Percentiles rank a stretch among this genome's conserved stretches.
These are phyloP conservation scores for Allacma fusca DNA, from an alignment of 2,888 invertebrate genomes.

Conservation along the genomic window DNA sequence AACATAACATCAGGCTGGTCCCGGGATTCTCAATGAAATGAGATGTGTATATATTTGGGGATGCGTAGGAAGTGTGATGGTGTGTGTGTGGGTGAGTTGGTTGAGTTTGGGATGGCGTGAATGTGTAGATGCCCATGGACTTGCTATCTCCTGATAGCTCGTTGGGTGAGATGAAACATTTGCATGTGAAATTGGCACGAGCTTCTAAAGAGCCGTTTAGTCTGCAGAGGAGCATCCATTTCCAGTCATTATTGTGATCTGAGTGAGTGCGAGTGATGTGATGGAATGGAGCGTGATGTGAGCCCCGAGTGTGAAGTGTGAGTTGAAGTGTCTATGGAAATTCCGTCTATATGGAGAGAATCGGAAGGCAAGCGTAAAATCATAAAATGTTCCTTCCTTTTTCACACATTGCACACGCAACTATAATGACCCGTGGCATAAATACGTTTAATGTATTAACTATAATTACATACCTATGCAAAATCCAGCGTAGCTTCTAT, in stretches of 20 bases:
- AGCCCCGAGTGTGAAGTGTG: constrained; percentile 31
- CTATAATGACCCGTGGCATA: not conserved
- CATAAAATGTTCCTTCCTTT: constrained; percentile 34
- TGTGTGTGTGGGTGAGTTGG: too few species aligned
- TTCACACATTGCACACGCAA: not conserved
- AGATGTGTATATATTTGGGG: too few species aligned
- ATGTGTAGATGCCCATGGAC: not conserved
- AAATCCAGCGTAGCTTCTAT: too few species aligned
- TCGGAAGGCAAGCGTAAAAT: constrained; percentile 40
- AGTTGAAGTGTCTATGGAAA: constrained; percentile 11
- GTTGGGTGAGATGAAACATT: constrained; percentile 36
- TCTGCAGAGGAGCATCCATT: constrained; percentile 41
- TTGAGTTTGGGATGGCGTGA: not conserved
- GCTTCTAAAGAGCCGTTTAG: constrained; percentile 38
- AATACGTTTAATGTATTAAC: too few species aligned
- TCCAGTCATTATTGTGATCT: constrained; percentile 37
- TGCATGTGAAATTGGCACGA: constrained; percentile 40
- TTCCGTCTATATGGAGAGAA: not conserved
- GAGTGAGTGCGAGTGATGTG: constrained; percentile 43
- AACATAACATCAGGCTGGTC: too few species aligned
- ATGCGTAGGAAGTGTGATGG: not conserved
- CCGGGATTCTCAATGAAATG: too few species aligned
- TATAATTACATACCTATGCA: too few species aligned
- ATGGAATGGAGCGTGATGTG: constrained; percentile 33
- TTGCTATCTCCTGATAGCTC: not conserved